A percentile compares a stretch with the other conserved stretches of the same genome.
These are phyloP conservation scores for Eupeodes luniger DNA, from an alignment of 2,888 invertebrate species.

Conservation along the genomic window DNA sequence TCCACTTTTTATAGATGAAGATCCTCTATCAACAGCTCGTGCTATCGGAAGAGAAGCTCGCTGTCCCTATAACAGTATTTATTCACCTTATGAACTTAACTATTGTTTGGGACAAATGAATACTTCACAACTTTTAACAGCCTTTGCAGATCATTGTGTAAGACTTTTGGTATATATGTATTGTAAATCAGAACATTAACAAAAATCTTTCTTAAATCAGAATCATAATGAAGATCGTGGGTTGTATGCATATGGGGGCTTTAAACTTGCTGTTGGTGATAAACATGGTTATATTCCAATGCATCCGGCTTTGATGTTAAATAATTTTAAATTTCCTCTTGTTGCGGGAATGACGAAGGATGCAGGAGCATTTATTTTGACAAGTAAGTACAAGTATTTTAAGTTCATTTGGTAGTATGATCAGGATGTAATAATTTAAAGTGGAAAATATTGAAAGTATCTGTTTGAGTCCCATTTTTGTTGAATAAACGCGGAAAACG, in stretches of 20 bases:
- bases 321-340: constrained; percentile 80
- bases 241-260: constrained; percentile 79
- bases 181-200: background rate
- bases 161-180: background rate
- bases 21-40: constrained; percentile 82
- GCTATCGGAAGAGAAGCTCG: constrained; percentile 83
- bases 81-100: constrained; percentile 65
- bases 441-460: too few relatives aligned
- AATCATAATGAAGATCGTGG: constrained; percentile 57
- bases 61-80: constrained; percentile 78
- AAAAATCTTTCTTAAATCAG: background rate
- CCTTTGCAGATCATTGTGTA: constrained; percentile 79
- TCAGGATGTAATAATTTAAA: too few relatives aligned
- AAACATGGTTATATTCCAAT: constrained; percentile 80
- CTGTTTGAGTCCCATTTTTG: too few relatives aligned
- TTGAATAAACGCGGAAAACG: too few relatives aligned
- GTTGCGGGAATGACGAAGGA: constrained; percentile 85
- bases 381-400: constrained; percentile 81
- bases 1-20: constrained; percentile 85
- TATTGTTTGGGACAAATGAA: constrained; percentile 79
- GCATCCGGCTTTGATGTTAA: constrained; percentile 80
- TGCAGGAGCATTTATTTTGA: constrained; percentile 84
- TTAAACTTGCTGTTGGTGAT: constrained; percentile 82
- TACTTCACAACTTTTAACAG: constrained; percentile 79
- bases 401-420: too few relatives aligned